Conservation (phyloP, 2,113 vertebrate species). For the Coreoperca whiteheadi region DNA sequence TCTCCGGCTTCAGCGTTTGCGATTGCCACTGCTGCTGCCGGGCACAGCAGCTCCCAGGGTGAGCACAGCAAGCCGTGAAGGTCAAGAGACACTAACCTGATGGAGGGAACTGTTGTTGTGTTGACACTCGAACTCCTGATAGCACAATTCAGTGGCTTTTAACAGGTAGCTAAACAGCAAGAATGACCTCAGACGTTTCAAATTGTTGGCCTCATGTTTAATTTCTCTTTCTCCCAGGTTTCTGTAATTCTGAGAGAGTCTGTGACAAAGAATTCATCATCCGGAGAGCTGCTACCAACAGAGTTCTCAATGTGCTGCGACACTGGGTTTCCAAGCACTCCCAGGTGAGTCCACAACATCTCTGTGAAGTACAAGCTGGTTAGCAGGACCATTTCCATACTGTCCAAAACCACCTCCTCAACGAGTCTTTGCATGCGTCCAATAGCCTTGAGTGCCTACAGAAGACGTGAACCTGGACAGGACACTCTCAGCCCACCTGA, state of each 20-base stretch:
- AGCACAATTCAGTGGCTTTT: background rate
- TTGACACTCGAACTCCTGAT: background rate
- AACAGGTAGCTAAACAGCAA: background rate
- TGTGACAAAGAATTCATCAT: constrained; percentile 98
- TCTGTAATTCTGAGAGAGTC: constrained; percentile 89
- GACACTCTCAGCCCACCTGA: constrained; percentile 12
- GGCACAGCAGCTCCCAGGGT: constrained; percentile 93
- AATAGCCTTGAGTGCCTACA: background rate
- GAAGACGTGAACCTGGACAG: background rate
- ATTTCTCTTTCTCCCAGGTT: constrained; percentile 81
- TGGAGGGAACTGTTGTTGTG: background rate
- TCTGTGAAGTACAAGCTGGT: too few species aligned
- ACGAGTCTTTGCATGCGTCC: background rate
- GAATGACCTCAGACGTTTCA: too few species aligned
- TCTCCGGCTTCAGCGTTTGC: constrained; percentile 96
- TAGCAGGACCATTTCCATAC: background rate
- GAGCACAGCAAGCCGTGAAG: constrained; percentile 34
- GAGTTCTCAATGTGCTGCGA: constrained; percentile 95
- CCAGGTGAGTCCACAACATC: constrained; percentile 86
- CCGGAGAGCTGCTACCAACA: constrained; percentile 94
- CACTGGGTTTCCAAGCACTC: constrained; percentile 99
- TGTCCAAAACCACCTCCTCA: too few species aligned
- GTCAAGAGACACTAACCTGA: background rate
- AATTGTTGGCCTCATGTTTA: background rate
- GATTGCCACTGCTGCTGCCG: constrained; percentile 95